phyloP scores from a whole-genome alignment of 2,797 vertebrate genomes.

The Monodelphis domestica region DNA sequence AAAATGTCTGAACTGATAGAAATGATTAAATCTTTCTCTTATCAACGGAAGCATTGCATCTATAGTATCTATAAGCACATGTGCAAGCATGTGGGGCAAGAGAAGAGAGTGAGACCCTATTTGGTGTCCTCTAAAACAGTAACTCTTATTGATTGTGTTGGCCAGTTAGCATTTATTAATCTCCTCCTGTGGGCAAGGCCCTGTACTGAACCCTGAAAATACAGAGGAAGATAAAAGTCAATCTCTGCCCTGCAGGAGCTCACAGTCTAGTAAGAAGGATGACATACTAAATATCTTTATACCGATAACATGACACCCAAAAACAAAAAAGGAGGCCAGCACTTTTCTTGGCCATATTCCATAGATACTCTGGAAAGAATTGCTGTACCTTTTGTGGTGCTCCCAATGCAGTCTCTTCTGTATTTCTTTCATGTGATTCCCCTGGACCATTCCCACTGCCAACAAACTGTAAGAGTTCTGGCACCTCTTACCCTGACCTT shows the following conservation, averaged over 20 bases:
- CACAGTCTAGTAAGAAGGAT: not conserved
- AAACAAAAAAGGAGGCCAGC: too few species aligned
- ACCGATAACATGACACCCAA: too few species aligned
- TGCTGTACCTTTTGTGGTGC: not conserved
- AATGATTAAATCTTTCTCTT: not conserved
- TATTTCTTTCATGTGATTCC: not conserved
- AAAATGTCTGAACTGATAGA: constrained; percentile 12
- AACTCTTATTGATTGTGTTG: not conserved
- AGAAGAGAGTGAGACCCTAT: not conserved
- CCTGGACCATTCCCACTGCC: not conserved
- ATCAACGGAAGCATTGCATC: not conserved
- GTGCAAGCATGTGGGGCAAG: too few species aligned
- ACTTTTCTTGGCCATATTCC: not conserved
- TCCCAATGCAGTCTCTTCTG: not conserved
- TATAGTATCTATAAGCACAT: not conserved
- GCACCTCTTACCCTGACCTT: too few species aligned
- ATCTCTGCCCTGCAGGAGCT: not conserved
- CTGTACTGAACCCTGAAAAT: not conserved
- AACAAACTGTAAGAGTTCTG: not conserved
- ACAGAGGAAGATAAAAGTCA: not conserved
- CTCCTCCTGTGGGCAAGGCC: not conserved
- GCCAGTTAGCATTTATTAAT: not conserved
- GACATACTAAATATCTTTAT: not conserved
- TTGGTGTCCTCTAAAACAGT: not conserved
- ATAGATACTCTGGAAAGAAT: not conserved